These are phyloP conservation scores for Eciton burchellii DNA, from an alignment of 1,140 invertebrate species.

Conservation along the genomic window DNA sequence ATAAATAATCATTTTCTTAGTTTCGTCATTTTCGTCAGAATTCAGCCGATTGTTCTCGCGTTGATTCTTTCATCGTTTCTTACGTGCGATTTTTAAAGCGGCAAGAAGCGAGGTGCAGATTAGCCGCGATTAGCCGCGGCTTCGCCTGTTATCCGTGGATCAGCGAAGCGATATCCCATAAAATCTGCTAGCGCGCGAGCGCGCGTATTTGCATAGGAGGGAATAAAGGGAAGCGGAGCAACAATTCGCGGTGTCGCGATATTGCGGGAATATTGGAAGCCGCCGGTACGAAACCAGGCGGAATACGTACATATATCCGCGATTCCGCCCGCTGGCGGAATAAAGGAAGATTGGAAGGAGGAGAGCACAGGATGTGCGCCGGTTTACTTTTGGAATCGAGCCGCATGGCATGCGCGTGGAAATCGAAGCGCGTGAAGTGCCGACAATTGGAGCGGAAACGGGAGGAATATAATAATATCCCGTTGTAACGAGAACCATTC, in stretches of 20 bases:
- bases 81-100: not conserved
- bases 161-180: constrained; percentile 13
- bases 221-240: constrained; percentile 46
- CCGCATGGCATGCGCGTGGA: constrained; percentile 27
- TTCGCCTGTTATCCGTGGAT: constrained; percentile 35
- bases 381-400: constrained; percentile 55
- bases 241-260: constrained; percentile 51
- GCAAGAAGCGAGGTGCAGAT: not conserved
- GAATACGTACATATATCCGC: constrained; percentile 49
- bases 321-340: constrained; percentile 39
- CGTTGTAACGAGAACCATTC: constrained; percentile 20
- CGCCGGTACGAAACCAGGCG: constrained; percentile 24
- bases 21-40: too few species aligned
- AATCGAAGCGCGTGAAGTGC: constrained; percentile 37
- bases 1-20: too few species aligned
- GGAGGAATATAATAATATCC: constrained; percentile 33
- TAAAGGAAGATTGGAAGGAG: constrained; percentile 44
- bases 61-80: too few species aligned
- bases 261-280: constrained; percentile 56
- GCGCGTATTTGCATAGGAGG: constrained; percentile 31
- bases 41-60: too few species aligned
- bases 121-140: not conserved
- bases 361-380: not conserved
- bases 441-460: constrained; percentile 44
- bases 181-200: constrained; percentile 28